phyloP scores from a whole-genome alignment of 1,140 invertebrate species.

The Trichogramma pretiosum region DNA sequence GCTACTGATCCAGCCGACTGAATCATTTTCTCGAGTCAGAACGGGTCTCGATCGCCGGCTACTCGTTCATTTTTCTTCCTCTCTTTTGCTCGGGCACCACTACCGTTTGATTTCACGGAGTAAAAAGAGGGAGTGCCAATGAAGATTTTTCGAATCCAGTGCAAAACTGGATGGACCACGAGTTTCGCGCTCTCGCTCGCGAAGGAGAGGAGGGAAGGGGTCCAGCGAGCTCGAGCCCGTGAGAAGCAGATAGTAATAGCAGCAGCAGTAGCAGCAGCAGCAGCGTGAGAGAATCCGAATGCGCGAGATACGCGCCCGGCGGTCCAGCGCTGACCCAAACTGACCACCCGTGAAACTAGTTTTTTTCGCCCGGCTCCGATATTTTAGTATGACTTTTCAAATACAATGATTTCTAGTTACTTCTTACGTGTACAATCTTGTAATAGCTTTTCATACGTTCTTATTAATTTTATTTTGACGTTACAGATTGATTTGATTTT shows the following conservation, averaged over 20 bases:
- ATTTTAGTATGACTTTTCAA: too few species aligned
- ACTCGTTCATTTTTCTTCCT: conserved; percentile 16
- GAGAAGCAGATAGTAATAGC: too few species aligned
- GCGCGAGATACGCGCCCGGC: too few species aligned
- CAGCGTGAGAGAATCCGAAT: conserved; percentile 12
- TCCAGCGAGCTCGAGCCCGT: too few species aligned
- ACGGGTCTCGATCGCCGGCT: background rate
- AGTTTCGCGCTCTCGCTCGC: background rate
- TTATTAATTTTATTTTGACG: too few species aligned
- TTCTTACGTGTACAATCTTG: too few species aligned
- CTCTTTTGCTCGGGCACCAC: too few species aligned
- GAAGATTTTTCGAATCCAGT: conserved; percentile 5
- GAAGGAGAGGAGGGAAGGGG: conserved; percentile 1
- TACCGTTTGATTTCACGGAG: background rate
- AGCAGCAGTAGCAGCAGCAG: too few species aligned
- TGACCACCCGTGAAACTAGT: conserved; percentile 4
- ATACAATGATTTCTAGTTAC: too few species aligned
- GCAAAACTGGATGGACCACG: conserved; percentile 12
- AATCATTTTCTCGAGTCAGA: background rate
- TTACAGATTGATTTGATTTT: too few species aligned
- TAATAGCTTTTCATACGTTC: too few species aligned
- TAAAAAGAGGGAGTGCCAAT: background rate
- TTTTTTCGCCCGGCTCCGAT: background rate
- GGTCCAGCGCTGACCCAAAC: conserved; percentile 11
- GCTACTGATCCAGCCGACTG: conserved; percentile 27